Base-by-base conservation (phyloP, 1,140 invertebrate species). In the Bombus sylvicola region DNA sequence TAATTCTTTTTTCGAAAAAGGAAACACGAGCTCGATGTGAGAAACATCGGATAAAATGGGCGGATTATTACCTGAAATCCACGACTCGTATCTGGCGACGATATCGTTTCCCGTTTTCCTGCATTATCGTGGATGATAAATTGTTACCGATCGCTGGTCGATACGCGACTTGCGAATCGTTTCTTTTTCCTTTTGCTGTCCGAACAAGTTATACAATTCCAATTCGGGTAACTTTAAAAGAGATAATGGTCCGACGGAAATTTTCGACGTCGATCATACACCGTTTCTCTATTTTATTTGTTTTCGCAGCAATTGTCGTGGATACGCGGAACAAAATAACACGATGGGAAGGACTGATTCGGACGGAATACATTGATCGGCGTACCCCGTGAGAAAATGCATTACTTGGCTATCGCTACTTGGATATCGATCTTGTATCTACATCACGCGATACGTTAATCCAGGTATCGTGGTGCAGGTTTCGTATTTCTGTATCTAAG, bases 291-390 rank as follows among this genome's bases (percentile, higher is more conserved):
- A 9, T 41, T 69, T 77, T 68, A 47, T 82, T 74, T 64, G 8
- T 57, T 57, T 77, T 68, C n/a, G 15, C 5, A 4, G 2, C 22
- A 39, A 74, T 25, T 66, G 81, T 31, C 62, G 31, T 68, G 73
- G 62, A 68, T 83, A 76, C 71, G 71, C 12, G 57, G 62, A 76
- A 59, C n/a, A 10, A 76, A 66, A 66, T 79, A 79, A 66, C 31
- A 47, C 59, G 22, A 43, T 31, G 9, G 28, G 13, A 66, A 43
- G 3, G 43, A 12, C 12, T 22, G 34, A 83, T 68, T 68, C 43
- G 12, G 39, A 37, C 59, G 43, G 43, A 43, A 76, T 83, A 76
- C 73, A 76, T 83, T 39, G 73, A 83, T 76, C 73, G 72, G 10
- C n/a, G n/a, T 22, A 37, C 25, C 25, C 3, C 57, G 3, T 6